Percentiles rank a stretch among this genome's conserved stretches.
Conservation (phyloP, 2,113 vertebrate species). For the Solenodon paradoxus region DNA sequence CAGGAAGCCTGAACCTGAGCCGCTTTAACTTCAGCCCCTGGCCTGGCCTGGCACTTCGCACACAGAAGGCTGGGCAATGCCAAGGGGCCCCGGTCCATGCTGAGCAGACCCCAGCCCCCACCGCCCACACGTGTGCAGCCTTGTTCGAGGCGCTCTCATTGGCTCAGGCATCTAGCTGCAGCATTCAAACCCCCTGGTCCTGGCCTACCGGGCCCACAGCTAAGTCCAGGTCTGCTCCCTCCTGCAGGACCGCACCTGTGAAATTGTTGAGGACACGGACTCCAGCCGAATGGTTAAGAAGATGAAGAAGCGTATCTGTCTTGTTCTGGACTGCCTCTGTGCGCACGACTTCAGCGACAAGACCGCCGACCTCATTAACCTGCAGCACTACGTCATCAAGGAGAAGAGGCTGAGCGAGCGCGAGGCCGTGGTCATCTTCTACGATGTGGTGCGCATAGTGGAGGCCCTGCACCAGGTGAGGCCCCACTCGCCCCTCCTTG, state of each 20-base stretch:
- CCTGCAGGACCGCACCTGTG: slow-evolving; percentile 93
- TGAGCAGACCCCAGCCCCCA: background rate
- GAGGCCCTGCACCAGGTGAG: slow-evolving; percentile 97
- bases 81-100: too few relatives aligned
- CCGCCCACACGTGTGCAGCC: rapidly evolving
- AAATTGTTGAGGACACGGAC: slow-evolving; percentile 93
- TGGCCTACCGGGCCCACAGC: background rate
- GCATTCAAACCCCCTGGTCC: background rate
- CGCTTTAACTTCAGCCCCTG: background rate
- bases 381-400: slow-evolving; percentile 99
- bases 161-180: background rate
- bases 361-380: slow-evolving; percentile 97
- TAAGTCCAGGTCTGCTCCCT: slow-evolving; percentile 10
- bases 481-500: too few relatives aligned
- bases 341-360: slow-evolving; percentile 98
- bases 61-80: background rate
- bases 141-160: background rate
- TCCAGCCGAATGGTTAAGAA: slow-evolving; percentile 91
- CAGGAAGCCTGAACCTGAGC: background rate
- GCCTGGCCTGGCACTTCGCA: background rate
- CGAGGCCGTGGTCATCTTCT: slow-evolving; percentile 98
- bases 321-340: slow-evolving; percentile 97
- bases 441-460: slow-evolving; percentile 97
- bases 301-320: slow-evolving; percentile 98
- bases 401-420: slow-evolving; percentile 97